phyloP scores from a whole-genome alignment of 2,888 invertebrate species.

The Shargacucullia verbasci region DNA sequence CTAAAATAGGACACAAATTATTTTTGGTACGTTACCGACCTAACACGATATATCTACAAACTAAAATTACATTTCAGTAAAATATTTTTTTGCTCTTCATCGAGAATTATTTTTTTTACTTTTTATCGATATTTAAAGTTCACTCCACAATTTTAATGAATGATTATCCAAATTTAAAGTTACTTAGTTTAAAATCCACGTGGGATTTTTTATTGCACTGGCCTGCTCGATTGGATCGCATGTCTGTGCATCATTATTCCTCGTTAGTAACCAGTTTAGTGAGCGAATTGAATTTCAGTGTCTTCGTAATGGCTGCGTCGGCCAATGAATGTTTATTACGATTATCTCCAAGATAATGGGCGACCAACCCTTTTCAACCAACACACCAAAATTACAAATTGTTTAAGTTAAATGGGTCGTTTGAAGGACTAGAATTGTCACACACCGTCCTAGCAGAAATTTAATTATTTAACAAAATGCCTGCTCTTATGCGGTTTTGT shows the following conservation, averaged over 20 bases:
- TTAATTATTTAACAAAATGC: slow-evolving; percentile 53
- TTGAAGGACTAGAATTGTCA: slow-evolving; percentile 51
- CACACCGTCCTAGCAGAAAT: slow-evolving; percentile 46
- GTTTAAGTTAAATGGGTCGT: slow-evolving; percentile 59
- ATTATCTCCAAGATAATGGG: slow-evolving; percentile 65
- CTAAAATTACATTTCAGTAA: no score
- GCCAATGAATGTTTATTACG: slow-evolving; percentile 66
- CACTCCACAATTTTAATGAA: slow-evolving; percentile 18
- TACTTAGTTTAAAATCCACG: slow-evolving; percentile 50
- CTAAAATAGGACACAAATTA: background rate
- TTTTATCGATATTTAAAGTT: slow-evolving; percentile 5
- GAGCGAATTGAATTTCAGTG: slow-evolving; percentile 76
- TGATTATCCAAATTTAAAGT: slow-evolving; percentile 28
- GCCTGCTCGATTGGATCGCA: slow-evolving; percentile 68
- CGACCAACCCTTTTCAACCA: slow-evolving; percentile 63
- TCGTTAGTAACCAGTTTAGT: slow-evolving; percentile 71
- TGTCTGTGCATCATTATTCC: slow-evolving; percentile 74
- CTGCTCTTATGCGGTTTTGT: slow-evolving; percentile 12
- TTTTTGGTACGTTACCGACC: no score
- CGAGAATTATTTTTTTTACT: no score
- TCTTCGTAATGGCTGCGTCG: slow-evolving; percentile 60
- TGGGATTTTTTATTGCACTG: slow-evolving; percentile 53
- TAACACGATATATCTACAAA: no score
- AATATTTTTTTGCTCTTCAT: no score
- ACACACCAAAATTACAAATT: slow-evolving; percentile 64